A percentile compares a stretch with the other conserved stretches of the same genome.
phyloP scores from a whole-genome alignment of 2,797 vertebrate species.

The Acanthurus leucopareius region DNA sequence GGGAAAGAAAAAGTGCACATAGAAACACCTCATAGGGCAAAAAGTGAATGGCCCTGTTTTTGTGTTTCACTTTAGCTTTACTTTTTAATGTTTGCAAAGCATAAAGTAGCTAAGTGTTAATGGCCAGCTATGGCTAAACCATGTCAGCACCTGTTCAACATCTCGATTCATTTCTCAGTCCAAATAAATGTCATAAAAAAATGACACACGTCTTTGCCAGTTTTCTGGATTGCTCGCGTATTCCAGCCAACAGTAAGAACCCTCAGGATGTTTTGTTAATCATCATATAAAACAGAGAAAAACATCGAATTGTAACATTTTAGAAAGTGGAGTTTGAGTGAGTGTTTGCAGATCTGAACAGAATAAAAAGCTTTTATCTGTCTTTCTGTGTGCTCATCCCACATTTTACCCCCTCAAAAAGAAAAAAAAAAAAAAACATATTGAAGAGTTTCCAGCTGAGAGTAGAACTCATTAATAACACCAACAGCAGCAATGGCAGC shows the following conservation, averaged over 20 bases:
- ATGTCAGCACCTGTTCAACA: too few relatives aligned
- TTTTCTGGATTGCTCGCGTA: background rate
- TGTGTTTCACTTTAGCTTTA: background rate
- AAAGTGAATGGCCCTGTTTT: background rate
- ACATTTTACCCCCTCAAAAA: background rate
- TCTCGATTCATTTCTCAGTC: background rate
- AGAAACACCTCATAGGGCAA: background rate
- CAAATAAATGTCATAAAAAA: background rate
- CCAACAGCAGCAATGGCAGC: slow-evolving; percentile 46
- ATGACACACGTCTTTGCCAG: background rate
- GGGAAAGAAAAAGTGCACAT: background rate
- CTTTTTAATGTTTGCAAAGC: too few relatives aligned
- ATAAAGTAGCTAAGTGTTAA: background rate
- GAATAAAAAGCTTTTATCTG: slow-evolving; percentile 38
- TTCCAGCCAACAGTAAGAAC: background rate
- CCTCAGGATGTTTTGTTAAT: background rate
- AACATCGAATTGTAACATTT: background rate
- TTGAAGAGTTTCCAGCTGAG: slow-evolving; percentile 56
- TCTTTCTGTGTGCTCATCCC: slow-evolving; percentile 29
- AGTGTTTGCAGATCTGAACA: slow-evolving; percentile 25
- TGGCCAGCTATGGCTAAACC: too few relatives aligned
- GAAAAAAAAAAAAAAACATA: slow-evolving; percentile 8
- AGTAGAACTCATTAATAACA: slow-evolving; percentile 66
- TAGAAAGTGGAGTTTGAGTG: background rate
- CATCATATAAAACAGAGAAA: background rate